These are phyloP conservation scores for Rousettus leschenaultii DNA, from an alignment of 2,113 vertebrate genomes.

Conservation along the genomic window DNA sequence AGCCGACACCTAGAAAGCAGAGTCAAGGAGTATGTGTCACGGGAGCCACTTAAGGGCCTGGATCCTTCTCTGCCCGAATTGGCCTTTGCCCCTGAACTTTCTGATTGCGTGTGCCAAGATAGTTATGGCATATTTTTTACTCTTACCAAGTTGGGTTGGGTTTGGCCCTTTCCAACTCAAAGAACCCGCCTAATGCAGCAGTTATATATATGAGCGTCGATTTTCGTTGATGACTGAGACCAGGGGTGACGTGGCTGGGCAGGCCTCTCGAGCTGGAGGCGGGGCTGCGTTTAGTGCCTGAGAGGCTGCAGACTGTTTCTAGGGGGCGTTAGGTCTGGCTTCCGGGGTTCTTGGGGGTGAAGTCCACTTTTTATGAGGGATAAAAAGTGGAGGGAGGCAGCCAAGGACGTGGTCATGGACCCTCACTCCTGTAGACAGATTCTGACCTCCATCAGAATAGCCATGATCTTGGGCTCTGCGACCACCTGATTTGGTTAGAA, in stretches of 20 bases:
- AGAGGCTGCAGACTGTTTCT: neutral
- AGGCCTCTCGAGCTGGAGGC: neutral
- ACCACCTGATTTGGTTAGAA: neutral
- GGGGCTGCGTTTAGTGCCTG: neutral
- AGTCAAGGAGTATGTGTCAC: neutral
- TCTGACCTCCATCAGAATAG: neutral
- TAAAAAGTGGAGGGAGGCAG: neutral
- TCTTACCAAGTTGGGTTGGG: neutral
- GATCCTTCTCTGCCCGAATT: neutral
- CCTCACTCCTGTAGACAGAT: neutral
- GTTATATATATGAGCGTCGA: too few species aligned
- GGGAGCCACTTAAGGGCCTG: neutral
- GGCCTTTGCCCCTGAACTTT: neutral
- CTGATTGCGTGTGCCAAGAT: fast-evolving
- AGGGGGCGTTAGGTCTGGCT: too few species aligned
- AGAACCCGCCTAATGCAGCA: neutral
- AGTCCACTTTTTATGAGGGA: neutral
- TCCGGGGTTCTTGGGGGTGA: neutral
- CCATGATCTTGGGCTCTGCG: neutral
- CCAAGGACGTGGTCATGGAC: neutral
- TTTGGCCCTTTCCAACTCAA: neutral
- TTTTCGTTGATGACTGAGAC: neutral
- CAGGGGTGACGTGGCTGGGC: neutral
- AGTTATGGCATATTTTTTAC: fast-evolving
- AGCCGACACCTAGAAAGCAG: neutral